These are phyloP conservation scores for Brevimyrus niger DNA, from an alignment of 2,113 vertebrate species.

Conservation along the genomic window DNA sequence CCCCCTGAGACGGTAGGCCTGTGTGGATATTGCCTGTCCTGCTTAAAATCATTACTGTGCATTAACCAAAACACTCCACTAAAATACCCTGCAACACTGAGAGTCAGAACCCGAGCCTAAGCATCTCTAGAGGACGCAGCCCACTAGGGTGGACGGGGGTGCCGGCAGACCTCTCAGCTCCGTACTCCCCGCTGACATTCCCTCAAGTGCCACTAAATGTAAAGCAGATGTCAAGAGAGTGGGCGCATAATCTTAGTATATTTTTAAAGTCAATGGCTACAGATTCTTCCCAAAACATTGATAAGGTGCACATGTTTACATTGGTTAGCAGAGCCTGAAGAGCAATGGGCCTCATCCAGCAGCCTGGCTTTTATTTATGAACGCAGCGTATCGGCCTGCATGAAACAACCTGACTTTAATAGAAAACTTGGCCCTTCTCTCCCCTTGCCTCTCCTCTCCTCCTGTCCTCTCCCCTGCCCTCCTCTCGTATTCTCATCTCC, in stretches of 20 bases:
- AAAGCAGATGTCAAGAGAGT: neutral
- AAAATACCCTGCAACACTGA: neutral
- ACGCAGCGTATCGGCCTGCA: neutral
- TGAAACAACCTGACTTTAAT: neutral
- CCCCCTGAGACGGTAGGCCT: neutral
- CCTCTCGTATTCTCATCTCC: neutral
- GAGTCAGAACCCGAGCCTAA: neutral
- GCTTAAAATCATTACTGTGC: neutral
- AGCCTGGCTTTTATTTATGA: conserved; percentile 19
- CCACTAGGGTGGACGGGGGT: neutral
- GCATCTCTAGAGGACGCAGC: neutral
- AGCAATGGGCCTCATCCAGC: neutral
- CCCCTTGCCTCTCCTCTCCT: neutral
- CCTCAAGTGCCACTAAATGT: neutral
- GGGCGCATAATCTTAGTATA: neutral
- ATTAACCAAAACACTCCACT: neutral
- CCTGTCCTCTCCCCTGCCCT: neutral
- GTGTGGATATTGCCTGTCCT: neutral
- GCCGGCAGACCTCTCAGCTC: neutral
- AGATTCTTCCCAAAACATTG: neutral
- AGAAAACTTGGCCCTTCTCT: neutral
- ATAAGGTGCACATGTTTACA: neutral
- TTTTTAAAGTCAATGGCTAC: neutral
- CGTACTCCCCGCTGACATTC: neutral
- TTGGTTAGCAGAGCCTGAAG: neutral